A percentile compares a stretch with the other conserved stretches of the same genome.
Conservation (phyloP, 2,797 vertebrate genomes). For the Trematomus bernacchii region DNA sequence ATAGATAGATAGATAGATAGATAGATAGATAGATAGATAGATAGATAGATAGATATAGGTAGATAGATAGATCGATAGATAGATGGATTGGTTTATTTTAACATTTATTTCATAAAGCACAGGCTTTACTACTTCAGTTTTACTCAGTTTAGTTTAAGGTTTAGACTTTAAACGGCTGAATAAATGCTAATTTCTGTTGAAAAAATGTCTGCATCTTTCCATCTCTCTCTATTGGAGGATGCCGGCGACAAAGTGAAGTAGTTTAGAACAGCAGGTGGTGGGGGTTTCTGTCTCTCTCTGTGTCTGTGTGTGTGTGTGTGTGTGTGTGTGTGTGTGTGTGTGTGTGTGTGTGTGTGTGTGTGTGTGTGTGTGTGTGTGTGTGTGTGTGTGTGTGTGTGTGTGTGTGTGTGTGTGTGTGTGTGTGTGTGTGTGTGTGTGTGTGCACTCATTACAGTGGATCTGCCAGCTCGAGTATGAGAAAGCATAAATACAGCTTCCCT, state of each 20-base stretch:
- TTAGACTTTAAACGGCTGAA: background rate
- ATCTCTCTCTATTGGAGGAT: background rate
- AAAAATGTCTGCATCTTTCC: background rate
- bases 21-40: too few species aligned
- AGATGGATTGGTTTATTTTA: too few species aligned
- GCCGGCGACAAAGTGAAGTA: background rate
- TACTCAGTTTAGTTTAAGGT: background rate
- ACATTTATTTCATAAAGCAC: background rate
- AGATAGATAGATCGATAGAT: too few species aligned
- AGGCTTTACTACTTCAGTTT: background rate
- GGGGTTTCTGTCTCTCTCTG: background rate
- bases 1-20: too few species aligned
- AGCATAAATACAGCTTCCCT: conserved; percentile 78
- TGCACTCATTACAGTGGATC: conserved; percentile 56
- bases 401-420: too few species aligned
- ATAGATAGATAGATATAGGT: too few species aligned
- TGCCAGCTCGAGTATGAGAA: conserved; percentile 64
- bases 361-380: too few species aligned
- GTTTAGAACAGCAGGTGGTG: conserved; percentile 10
- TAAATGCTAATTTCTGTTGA: background rate
- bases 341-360: too few species aligned
- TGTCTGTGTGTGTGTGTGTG: background rate
- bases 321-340: too few species aligned
- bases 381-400: too few species aligned
- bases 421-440: background rate